Percentiles rank a stretch among this genome's conserved stretches.
These are phyloP conservation scores for Tangara arthus DNA, from an alignment of 2,797 vertebrate genomes.

Conservation along the genomic window DNA sequence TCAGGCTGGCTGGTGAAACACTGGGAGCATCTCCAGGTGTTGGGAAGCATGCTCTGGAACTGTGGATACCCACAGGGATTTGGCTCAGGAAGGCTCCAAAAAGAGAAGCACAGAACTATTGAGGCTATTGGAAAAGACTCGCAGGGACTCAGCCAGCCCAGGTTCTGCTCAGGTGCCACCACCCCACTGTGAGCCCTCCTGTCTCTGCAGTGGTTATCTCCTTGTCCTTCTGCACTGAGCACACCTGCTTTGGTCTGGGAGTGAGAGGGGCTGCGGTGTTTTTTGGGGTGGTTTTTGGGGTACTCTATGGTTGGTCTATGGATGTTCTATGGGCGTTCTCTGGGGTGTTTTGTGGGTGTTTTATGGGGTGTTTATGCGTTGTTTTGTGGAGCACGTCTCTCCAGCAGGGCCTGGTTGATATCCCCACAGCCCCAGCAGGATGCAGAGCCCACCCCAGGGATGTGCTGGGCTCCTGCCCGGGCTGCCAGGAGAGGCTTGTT, in stretches of 20 bases:
- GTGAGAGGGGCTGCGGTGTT: not conserved
- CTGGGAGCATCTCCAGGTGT: accelerated
- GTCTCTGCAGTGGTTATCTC: accelerated
- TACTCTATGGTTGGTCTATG: too few species aligned
- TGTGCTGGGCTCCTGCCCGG: accelerated
- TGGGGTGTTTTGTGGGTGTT: too few species aligned
- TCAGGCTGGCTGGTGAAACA: not conserved
- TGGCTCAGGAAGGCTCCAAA: not conserved
- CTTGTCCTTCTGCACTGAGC: accelerated
- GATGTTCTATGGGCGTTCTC: too few species aligned
- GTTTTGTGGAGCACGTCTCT: accelerated
- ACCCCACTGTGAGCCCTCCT: not conserved
- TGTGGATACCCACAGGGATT: accelerated
- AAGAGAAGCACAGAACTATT: not conserved
- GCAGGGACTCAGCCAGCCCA: not conserved
- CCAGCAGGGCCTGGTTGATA: not conserved
- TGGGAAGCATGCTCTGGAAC: accelerated
- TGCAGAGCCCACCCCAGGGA: accelerated
- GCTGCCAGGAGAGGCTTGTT: not conserved
- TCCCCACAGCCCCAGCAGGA: not conserved
- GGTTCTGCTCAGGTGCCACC: accelerated
- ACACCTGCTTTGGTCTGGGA: accelerated
- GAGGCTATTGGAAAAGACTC: too few species aligned
- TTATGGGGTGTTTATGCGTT: too few species aligned
- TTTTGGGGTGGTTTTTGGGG: too few species aligned